These are phyloP conservation scores for Squalus acanthias DNA, from an alignment of 2,797 vertebrate species.

Conservation along the genomic window DNA sequence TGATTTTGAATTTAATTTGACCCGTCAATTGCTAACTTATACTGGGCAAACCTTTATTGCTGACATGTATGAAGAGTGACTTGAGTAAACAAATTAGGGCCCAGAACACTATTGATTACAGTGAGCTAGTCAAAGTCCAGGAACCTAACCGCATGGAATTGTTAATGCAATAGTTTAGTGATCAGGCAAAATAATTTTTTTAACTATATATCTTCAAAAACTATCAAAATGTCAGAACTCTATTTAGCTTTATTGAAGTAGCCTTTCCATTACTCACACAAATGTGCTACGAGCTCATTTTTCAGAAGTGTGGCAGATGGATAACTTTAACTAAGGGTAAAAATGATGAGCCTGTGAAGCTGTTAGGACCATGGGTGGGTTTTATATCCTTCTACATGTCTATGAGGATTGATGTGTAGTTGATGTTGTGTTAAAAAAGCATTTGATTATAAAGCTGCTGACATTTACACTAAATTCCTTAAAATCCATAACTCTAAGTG, in stretches of 20 bases:
- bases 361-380: not conserved
- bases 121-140: not conserved
- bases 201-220: not conserved
- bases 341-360: not conserved
- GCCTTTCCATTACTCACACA: not conserved
- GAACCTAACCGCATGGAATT: not conserved
- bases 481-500: not conserved
- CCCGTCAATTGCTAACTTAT: not conserved
- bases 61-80: not conserved
- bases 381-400: not conserved
- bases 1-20: constrained; percentile 23
- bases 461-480: not conserved
- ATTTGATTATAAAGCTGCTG: not conserved
- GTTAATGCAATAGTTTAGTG: not conserved
- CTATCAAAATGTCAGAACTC: not conserved
- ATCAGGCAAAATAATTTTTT: not conserved
- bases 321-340: not conserved
- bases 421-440: not conserved
- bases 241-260: constrained; percentile 21
- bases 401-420: not conserved
- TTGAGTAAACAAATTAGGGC: not conserved
- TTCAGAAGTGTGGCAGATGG: not conserved
- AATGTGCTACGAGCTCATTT: not conserved
- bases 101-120: not conserved
- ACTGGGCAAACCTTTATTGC: not conserved